These are phyloP conservation scores for Noctua fimbriata DNA, from an alignment of 2,888 invertebrate species.

Conservation along the genomic window DNA sequence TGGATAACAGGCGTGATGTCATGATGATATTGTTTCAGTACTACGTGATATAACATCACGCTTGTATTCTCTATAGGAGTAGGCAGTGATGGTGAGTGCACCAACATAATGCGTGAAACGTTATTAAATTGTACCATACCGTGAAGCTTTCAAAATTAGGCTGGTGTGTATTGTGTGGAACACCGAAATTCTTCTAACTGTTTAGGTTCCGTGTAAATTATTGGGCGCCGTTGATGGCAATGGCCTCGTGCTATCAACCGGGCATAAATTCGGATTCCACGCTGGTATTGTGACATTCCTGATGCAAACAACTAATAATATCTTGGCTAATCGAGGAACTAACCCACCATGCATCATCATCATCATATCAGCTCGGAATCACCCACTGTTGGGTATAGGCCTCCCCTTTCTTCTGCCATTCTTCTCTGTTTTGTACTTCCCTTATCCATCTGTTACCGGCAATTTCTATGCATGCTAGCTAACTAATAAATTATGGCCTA, in stretches of 20 bases:
- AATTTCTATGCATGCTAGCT: not conserved
- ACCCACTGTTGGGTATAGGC: not conserved
- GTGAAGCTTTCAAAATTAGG: not conserved
- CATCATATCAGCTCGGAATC: not conserved
- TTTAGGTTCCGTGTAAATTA: not conserved
- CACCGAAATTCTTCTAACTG: not conserved
- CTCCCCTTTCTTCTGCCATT: too few relatives aligned
- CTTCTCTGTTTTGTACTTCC: too few relatives aligned
- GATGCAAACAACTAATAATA: not conserved
- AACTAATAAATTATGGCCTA: not conserved
- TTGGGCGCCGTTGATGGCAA: not conserved
- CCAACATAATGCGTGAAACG: not conserved
- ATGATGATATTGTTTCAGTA: not conserved
- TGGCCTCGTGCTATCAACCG: not conserved
- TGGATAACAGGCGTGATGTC: too few relatives aligned
- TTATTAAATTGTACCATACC: not conserved
- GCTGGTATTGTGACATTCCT: not conserved
- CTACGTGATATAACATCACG: not conserved
- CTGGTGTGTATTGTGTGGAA: not conserved
- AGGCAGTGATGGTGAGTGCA: not conserved
- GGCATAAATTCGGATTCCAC: not conserved
- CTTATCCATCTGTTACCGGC: too few relatives aligned
- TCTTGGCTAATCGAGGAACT: not conserved
- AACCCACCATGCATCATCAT: not conserved
- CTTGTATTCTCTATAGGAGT: too few relatives aligned